phyloP scores from a whole-genome alignment of 2,797 vertebrate genomes.

The Florisuga fusca region DNA sequence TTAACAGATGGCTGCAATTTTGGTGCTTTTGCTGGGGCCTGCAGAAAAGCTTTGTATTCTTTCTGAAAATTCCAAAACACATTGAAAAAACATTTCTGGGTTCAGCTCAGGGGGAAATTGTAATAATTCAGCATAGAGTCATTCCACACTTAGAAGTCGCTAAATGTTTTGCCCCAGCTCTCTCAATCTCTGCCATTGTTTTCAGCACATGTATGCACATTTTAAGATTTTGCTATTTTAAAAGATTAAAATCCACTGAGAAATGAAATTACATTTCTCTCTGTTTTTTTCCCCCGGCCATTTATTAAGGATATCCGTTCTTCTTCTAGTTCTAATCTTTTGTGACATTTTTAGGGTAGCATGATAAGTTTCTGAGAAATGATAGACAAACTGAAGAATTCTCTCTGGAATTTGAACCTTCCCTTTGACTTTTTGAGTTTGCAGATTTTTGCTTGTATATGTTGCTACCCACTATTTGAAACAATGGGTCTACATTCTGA shows the following conservation, averaged over 20 bases:
- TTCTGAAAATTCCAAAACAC: background rate
- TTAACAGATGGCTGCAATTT: conserved; percentile 24
- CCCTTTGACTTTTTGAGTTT: background rate
- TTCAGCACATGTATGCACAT: background rate
- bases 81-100: background rate
- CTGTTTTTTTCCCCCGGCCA: background rate
- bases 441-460: background rate
- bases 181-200: background rate
- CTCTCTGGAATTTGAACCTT: background rate
- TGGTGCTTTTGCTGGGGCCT: background rate
- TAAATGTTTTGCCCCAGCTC: background rate
- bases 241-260: background rate
- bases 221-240: background rate
- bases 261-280: background rate
- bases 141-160: background rate
- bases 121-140: background rate
- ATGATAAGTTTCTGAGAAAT: background rate
- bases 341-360: background rate
- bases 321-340: background rate
- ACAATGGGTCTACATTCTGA: background rate
- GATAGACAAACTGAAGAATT: background rate
- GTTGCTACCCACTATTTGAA: background rate
- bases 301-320: background rate
- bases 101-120: background rate
- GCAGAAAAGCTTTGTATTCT: background rate